Conservation (phyloP, 2,797 vertebrate species). For the Centropyge bicolor region DNA sequence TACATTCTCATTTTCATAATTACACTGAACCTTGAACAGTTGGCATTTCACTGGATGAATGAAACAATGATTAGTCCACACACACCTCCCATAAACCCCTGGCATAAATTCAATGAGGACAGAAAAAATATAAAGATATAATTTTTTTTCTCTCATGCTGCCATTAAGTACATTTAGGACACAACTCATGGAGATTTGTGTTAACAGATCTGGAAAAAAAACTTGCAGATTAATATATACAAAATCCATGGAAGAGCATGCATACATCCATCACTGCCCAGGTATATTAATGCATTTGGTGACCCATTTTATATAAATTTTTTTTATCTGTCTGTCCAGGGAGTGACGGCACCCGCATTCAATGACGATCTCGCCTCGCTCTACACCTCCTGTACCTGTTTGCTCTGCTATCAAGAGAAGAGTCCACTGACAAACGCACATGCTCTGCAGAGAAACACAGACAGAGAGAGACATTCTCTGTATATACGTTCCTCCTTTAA, state of each 20-base stretch:
- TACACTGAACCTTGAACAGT: constrained; percentile 67
- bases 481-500: no score
- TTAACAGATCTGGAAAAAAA: neutral
- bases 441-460: no score
- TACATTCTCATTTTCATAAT: constrained; percentile 68
- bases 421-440: no score
- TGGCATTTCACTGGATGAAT: constrained; percentile 71
- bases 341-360: no score
- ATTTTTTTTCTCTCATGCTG: neutral
- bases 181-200: constrained; percentile 1
- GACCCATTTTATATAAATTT: no score
- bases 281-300: no score
- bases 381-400: no score
- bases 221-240: constrained; percentile 1
- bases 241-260: neutral
- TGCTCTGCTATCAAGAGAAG: no score
- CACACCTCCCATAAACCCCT: constrained; percentile 47
- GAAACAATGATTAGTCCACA: constrained; percentile 61
- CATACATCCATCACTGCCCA: neutral
- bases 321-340: no score
- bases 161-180: constrained; percentile 24
- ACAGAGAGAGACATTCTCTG: no score
- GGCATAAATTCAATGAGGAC: constrained; percentile 46
- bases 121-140: constrained; percentile 8
- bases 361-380: no score